These are phyloP conservation scores for Glandiceps talaboti DNA, from an alignment of 53 echinoderm and acorn worm species.

Conservation along the genomic window DNA sequence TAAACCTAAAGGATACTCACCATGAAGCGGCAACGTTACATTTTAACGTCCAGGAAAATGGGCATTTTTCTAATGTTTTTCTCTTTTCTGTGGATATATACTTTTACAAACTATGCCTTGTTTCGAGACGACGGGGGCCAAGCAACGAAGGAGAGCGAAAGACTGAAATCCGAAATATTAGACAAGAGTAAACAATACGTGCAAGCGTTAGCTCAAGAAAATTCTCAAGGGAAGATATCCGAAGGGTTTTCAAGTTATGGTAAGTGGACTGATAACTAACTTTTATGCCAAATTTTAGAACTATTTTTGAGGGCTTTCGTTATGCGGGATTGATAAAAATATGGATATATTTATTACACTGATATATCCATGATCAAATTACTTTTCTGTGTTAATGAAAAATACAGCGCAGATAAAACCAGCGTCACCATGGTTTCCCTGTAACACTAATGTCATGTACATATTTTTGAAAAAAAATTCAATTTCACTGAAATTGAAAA, in stretches of 20 bases:
- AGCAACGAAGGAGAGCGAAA: slow-evolving; percentile 43
- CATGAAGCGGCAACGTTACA: background rate
- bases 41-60: slow-evolving; percentile 1
- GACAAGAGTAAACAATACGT: slow-evolving; percentile 79
- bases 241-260: slow-evolving; percentile 57
- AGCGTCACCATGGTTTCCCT: too few species aligned
- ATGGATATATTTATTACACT: background rate
- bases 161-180: slow-evolving; percentile 50
- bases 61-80: slow-evolving; percentile 28
- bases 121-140: slow-evolving; percentile 22
- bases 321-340: background rate
- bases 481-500: too few species aligned
- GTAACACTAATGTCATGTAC: too few species aligned
- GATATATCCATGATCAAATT: background rate
- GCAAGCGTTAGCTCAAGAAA: slow-evolving; percentile 65
- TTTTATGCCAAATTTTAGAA: too few species aligned
- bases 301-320: background rate
- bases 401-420: too few species aligned
- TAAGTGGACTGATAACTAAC: too few species aligned
- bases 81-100: slow-evolving; percentile 54
- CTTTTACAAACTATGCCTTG: slow-evolving; percentile 45
- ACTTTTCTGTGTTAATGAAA: background rate
- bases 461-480: too few species aligned
- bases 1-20: too few species aligned
- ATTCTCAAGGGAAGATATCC: slow-evolving; percentile 38